Percentiles rank a stretch among this genome's conserved stretches.
These are phyloP conservation scores for Anas platyrhynchos DNA, from an alignment of 2,113 vertebrate species.

Conservation along the genomic window DNA sequence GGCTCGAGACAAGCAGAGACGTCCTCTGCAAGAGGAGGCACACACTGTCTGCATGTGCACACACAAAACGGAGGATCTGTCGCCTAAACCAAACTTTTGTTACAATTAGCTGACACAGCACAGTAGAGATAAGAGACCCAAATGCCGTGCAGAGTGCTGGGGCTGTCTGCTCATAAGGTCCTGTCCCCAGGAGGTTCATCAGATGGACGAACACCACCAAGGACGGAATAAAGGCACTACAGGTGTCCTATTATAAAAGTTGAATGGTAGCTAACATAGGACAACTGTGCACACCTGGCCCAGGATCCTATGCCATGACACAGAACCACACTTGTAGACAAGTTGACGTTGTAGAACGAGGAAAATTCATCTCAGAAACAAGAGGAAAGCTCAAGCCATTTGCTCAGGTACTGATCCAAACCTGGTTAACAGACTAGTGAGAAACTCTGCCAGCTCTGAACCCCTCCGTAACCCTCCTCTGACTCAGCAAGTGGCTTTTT, in stretches of 20 bases:
- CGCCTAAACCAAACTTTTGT: not conserved
- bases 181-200: not conserved
- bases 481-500: not conserved
- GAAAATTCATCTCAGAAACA: not conserved
- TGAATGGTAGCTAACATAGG: not conserved
- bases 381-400: not conserved
- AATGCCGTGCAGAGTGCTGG: accelerated
- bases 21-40: not conserved
- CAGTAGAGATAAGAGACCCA: not conserved
- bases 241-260: not conserved
- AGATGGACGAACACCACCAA: not conserved
- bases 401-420: not conserved
- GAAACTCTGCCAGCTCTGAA: not conserved
- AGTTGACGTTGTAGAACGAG: not conserved
- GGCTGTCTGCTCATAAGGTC: not conserved
- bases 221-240: not conserved
- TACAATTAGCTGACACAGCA: not conserved
- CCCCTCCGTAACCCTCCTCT: not conserved
- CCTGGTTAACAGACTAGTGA: not conserved
- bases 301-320: not conserved
- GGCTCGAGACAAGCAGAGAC: not conserved
- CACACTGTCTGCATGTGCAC: too few species aligned
- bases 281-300: accelerated
- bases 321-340: not conserved
- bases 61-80: not conserved